Evolutionary conservation across 30 jellyfish, hydroid and myxozoan species (phyloP).

Genomic region (Aurelia aurita): DNA sequence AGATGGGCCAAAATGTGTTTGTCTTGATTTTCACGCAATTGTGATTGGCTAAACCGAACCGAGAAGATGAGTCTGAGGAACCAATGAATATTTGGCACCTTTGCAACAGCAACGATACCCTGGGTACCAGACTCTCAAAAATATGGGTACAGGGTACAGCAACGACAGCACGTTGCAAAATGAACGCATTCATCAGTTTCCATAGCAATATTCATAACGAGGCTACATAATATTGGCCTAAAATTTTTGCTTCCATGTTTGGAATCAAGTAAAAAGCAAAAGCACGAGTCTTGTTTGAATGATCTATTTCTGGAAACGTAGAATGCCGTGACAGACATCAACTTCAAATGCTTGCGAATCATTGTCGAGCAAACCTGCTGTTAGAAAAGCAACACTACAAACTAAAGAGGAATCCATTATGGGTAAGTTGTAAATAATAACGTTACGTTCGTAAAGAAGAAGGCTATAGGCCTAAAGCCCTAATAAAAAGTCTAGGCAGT

Average conservation of each 20-base stretch:
- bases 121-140: no score
- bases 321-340: background rate
- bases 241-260: background rate
- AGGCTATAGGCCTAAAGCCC: no score
- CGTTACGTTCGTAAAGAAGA: no score
- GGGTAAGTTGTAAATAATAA: slow-evolving; percentile 80
- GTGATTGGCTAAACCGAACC: no score
- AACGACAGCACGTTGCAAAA: no score
- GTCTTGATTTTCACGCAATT: no score
- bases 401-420: slow-evolving; percentile 40
- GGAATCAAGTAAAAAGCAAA: background rate
- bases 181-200: background rate
- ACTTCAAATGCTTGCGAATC: slow-evolving; percentile 63
- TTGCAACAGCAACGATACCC: no score
- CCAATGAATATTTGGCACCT: no score
- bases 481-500: no score
- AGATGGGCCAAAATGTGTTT: no score
- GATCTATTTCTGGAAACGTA: background rate
- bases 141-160: no score
- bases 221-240: slow-evolving; percentile 3
- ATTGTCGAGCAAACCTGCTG: slow-evolving; percentile 71
- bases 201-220: slow-evolving; percentile 40
- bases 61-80: no score
- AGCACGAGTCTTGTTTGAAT: background rate
- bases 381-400: slow-evolving; percentile 68